phyloP scores from a whole-genome alignment of 2,113 vertebrate genomes.

The Calonectris borealis region DNA sequence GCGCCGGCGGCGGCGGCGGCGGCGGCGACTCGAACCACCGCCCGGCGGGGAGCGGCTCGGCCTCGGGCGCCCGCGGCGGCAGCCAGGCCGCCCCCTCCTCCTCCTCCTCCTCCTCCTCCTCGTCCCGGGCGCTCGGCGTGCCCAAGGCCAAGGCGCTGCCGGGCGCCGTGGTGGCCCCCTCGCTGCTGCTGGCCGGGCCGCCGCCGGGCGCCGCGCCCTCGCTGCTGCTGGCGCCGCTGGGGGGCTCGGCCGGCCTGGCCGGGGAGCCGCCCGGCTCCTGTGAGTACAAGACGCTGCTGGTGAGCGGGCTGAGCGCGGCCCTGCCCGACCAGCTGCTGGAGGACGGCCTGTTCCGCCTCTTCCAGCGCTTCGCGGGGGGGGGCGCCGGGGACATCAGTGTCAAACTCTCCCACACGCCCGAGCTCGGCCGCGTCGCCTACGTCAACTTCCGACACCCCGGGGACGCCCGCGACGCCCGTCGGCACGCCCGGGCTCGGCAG shows the following conservation, averaged over 20 bases:
- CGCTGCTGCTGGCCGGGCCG: too few relatives aligned
- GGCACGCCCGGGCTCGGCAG: constrained; percentile 88
- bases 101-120: too few relatives aligned
- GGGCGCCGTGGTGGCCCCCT: too few relatives aligned
- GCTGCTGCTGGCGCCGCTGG: constrained; percentile 42
- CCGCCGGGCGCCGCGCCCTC: too few relatives aligned
- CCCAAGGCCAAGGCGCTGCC: too few relatives aligned
- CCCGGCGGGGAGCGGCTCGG: too few relatives aligned
- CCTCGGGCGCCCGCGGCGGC: too few relatives aligned
- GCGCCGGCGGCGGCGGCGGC: too few relatives aligned
- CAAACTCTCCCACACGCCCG: constrained; percentile 93
- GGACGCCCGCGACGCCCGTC: constrained; percentile 90
- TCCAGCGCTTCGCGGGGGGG: constrained; percentile 86
- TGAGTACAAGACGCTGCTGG: constrained; percentile 94
- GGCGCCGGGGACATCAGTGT: constrained; percentile 90
- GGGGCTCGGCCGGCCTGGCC: constrained; percentile 63
- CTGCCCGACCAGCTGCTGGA: constrained; percentile 94
- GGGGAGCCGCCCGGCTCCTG: constrained; percentile 70
- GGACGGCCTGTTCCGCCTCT: constrained; percentile 95
- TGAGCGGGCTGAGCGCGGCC: constrained; percentile 93
- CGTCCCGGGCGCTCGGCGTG: too few relatives aligned
- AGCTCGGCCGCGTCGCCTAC: constrained; percentile 93
- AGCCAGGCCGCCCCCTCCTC: too few relatives aligned
- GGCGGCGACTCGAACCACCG: too few relatives aligned
- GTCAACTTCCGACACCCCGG: constrained; percentile 95